Base-by-base conservation (phyloP, 1,140 invertebrate species). In the Drosophila watanabei region DNA sequence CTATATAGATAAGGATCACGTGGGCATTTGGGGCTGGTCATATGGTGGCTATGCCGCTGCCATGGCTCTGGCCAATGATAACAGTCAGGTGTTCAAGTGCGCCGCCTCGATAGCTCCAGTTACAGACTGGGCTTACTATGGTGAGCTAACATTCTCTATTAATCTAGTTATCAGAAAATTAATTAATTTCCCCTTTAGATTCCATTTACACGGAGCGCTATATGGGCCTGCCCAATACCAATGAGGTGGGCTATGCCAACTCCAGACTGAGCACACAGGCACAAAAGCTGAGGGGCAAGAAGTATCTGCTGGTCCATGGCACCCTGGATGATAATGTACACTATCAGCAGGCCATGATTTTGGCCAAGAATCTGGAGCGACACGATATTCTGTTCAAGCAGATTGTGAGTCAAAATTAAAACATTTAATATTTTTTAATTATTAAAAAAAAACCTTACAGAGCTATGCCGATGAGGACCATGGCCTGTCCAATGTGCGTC, bases 251-350 rank as follows among this genome's bases (percentile, higher is more conserved):
- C 28, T 99, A 99, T 93, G 94, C 96, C 80, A 94, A 95, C 32
- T 96, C 96, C 5, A 96, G 97, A 91, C 94, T 99, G 16, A 95
- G 96, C 24, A 95, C 91, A 93, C 96, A 93, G 94, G 96, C 86
- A 92, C 95, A 83, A 95, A 96, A 92, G 20, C 73, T 95, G 56
- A 95, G 96, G 66, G 96, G 96, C 51, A 97, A 98, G 82, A 95
- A 95, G 58, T 98, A 96, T 93, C 95, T 98, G 78, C 93, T 99
- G 10, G 96, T 99, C 51, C 98, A 99, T 91, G 98, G 98, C 46
- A 98, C 97, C 18, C 95, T 96, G n/a, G 96, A 98, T 94, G 98
- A 99, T 92, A 98, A 99, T 93, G 98, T 99, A 2, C 98, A 99
- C 93, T 99, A 98, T 94, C 98, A 99, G 93, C 97, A 99, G 92